phyloP scores from a whole-genome alignment of 2,113 vertebrate species.

The Forbesichthys papilliferus region DNA sequence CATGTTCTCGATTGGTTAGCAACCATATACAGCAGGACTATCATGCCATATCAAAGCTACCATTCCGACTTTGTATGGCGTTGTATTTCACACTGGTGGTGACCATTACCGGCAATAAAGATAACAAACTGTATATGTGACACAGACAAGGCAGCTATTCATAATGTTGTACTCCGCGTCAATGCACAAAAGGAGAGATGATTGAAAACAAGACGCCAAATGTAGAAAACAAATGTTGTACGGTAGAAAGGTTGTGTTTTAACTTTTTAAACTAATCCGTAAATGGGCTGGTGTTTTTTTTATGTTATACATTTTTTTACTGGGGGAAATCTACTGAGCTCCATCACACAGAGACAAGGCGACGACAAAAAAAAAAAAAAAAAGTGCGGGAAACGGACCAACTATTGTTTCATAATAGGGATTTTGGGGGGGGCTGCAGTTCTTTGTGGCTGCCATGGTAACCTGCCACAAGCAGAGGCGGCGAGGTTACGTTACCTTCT shows the following conservation, averaged over 20 bases:
- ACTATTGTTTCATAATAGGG: not conserved
- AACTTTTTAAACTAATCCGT: not conserved
- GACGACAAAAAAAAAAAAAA: conserved; percentile 23
- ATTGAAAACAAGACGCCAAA: no score
- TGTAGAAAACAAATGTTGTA: no score
- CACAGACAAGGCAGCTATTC: no score
- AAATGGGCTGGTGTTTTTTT: not conserved
- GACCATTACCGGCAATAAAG: no score
- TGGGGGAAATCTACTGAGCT: conserved; percentile 64
- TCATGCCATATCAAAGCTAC: no score
- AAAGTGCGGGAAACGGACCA: conserved; percentile 1
- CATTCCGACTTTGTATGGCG: no score
- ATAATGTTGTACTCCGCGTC: no score
- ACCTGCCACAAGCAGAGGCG: conserved; percentile 71
- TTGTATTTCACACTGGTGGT: no score
- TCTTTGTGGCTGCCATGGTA: conserved; percentile 66
- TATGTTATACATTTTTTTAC: not conserved
- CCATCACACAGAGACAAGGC: conserved; percentile 18
- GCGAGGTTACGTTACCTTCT: conserved; percentile 93
- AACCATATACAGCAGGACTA: no score
- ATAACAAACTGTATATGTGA: no score
- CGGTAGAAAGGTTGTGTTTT: not conserved
- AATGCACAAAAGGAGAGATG: no score
- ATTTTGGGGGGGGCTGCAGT: conserved; percentile 24
- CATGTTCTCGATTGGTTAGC: not conserved